A percentile compares a stretch with the other conserved stretches of the same genome.
These are phyloP conservation scores for human DNA, from an alignment of 2,113 vertebrate genomes.

Conservation along the genomic window DNA sequence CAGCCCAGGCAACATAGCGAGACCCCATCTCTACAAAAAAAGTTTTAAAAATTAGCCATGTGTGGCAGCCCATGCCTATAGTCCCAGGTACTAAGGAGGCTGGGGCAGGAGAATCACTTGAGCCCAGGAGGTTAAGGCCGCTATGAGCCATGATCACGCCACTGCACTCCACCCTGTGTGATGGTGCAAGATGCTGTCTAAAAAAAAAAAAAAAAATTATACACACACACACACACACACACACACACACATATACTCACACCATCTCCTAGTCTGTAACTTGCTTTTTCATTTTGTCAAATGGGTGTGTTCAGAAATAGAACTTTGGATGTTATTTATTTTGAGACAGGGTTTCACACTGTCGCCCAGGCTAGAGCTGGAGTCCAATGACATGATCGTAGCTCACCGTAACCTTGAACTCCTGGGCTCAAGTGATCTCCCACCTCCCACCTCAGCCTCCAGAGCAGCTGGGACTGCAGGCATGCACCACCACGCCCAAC, in stretches of 20 bases:
- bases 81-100: no score
- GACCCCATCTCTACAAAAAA: no score
- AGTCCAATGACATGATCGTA: not conserved
- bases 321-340: not conserved
- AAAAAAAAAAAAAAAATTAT: no score
- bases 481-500: not conserved
- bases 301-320: not conserved
- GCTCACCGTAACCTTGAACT: not conserved
- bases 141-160: no score
- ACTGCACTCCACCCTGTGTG: no score
- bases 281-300: not conserved
- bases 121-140: no score
- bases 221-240: fast-evolving
- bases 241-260: no score
- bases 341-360: not conserved
- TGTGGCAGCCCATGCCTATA: no score
- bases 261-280: not conserved
- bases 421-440: not conserved
- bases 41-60: no score
- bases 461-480: not conserved
- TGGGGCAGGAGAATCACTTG: no score
- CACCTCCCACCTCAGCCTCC: not conserved
- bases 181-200: no score
- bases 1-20: no score
- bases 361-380: not conserved